Evolutionary conservation across 2,113 vertebrate genomes (phyloP).

Genomic region (Chauna torquata): DNA sequence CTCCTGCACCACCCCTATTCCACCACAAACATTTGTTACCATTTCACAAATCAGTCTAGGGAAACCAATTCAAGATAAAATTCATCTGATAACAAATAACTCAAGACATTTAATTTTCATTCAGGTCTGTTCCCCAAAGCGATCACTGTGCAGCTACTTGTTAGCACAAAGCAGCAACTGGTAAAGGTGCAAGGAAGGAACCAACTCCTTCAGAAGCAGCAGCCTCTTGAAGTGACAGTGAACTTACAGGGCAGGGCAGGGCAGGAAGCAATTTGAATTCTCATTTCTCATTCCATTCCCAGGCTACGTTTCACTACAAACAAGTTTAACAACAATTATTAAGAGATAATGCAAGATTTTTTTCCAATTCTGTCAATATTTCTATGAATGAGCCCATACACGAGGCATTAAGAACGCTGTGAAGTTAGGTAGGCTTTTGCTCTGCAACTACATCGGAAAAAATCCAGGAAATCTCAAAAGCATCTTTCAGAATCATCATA

Average conservation of each 20-base stretch:
- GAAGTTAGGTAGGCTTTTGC: background rate
- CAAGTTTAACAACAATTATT: background rate
- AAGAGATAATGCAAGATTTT: background rate
- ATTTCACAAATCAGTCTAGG: background rate
- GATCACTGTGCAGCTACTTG: background rate
- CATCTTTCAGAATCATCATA: background rate
- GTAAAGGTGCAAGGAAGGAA: background rate
- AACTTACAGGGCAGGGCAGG: background rate
- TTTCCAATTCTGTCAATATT: background rate
- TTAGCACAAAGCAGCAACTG: background rate
- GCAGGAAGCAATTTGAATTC: background rate
- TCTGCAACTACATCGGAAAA: background rate
- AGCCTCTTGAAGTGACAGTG: background rate
- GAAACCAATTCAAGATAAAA: background rate
- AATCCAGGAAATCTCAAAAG: background rate
- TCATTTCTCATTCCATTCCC: background rate
- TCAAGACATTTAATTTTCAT: background rate
- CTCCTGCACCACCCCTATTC: background rate
- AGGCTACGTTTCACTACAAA: background rate
- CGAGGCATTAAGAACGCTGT: background rate
- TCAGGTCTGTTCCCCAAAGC: background rate
- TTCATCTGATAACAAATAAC: background rate
- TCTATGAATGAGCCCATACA: background rate
- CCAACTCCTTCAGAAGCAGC: background rate
- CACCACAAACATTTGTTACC: background rate